phyloP scores from a whole-genome alignment of 2,113 vertebrate genomes.

The Stigmatopora nigra region DNA sequence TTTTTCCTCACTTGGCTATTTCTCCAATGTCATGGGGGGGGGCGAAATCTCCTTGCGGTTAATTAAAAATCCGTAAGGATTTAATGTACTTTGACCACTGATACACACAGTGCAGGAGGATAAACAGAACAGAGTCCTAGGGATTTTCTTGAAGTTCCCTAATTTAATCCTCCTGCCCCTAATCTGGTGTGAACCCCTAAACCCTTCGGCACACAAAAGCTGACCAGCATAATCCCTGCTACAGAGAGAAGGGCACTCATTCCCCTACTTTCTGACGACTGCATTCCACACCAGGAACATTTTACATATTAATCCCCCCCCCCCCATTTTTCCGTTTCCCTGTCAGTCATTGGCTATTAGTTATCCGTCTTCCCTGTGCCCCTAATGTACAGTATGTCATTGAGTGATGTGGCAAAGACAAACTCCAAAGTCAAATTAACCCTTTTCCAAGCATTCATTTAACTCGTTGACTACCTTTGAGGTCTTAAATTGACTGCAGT shows the following conservation, averaged over 20 bases:
- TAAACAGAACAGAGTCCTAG: slow-evolving; percentile 46
- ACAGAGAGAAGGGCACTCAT: slow-evolving; percentile 43
- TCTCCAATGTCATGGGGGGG: slow-evolving; percentile 1
- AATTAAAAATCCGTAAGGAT: slow-evolving; percentile 37
- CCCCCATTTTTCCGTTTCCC: slow-evolving; percentile 1
- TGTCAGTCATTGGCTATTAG: slow-evolving; percentile 26
- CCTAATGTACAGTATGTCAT: not conserved
- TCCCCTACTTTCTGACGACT: slow-evolving; percentile 21
- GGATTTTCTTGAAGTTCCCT: slow-evolving; percentile 65
- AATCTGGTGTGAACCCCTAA: slow-evolving; percentile 70
- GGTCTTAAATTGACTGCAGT: no score
- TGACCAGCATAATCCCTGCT: slow-evolving; percentile 56
- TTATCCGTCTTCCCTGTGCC: slow-evolving; percentile 10
- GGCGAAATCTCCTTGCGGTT: slow-evolving; percentile 11
- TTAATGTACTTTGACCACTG: slow-evolving; percentile 38
- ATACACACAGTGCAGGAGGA: slow-evolving; percentile 35
- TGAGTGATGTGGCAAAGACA: not conserved
- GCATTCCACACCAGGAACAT: slow-evolving; percentile 6
- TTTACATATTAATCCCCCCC: slow-evolving; percentile 21
- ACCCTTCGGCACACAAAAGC: slow-evolving; percentile 58
- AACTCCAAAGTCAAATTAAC: not conserved
- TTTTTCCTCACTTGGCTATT: not conserved
- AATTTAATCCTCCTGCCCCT: slow-evolving; percentile 67
- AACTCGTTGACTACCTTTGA: no score
- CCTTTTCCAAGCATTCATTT: no score